These are phyloP conservation scores for Pseudoips prasinana DNA, from an alignment of 2,888 invertebrate species.

Conservation along the genomic window DNA sequence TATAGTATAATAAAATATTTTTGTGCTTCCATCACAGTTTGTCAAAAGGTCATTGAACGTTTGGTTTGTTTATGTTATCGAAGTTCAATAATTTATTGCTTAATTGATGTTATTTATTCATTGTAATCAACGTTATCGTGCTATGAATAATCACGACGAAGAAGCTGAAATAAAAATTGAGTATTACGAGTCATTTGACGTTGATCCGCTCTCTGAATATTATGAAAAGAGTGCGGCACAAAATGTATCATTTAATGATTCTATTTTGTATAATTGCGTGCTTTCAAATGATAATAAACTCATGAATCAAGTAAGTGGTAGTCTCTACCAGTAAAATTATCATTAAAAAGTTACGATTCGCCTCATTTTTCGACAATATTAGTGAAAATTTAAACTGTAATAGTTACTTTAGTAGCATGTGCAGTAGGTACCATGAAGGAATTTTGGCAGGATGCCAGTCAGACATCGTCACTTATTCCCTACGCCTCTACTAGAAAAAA, in stretches of 20 bases:
- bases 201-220: constrained; percentile 37
- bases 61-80: background rate
- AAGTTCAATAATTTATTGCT: no score
- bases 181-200: constrained; percentile 39
- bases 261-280: background rate
- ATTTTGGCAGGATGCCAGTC: constrained; percentile 20
- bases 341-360: no score
- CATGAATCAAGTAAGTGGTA: constrained; percentile 14
- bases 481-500: constrained; percentile 8
- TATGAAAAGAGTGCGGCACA: background rate
- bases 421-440: constrained; percentile 9
- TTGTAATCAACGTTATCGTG: constrained; percentile 1
- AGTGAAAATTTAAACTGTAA: constrained; percentile 15
- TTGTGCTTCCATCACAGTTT: background rate
- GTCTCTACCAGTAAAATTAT: no score
- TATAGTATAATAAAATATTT: background rate
- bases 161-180: constrained; percentile 53
- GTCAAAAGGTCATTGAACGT: constrained; percentile 6
- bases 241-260: background rate
- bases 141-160: constrained; percentile 19
- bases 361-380: no score
- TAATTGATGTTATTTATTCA: no score
- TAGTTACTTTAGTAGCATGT: constrained; percentile 21
- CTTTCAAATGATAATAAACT: constrained; percentile 11
- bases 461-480: constrained; percentile 10